Base-by-base conservation (phyloP, 64 coral and sea anemone species). In the Montipora capricornis region DNA sequence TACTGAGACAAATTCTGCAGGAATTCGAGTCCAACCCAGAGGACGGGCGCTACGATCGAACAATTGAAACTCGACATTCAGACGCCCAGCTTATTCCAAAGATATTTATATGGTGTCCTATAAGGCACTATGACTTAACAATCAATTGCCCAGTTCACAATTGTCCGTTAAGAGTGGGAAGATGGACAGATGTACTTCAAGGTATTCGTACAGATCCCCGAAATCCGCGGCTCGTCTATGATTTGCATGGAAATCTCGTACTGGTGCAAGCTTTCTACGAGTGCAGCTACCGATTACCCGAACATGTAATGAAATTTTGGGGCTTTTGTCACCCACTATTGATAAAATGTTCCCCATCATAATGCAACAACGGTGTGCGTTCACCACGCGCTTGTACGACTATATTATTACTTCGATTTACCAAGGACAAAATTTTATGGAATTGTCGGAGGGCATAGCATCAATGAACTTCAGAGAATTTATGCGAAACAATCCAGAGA, bases 161-260 rank as follows among this genome's bases (percentile, higher is more conserved):
- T 69, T 29, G 26, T 29, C 26, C 26, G 26, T 20, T 69, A 14
- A 69, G 19, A 69, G 19, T 69, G 19, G 66, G 66, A 69, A 69
- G 13, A 20, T 69, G 66, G 66, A 69, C 66, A 69, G 66, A 69
- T 20, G 66, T 69, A 20, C 19, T 69, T 14, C 19, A 69, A 17
- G 66, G 66, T 69, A 14, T 1, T 17, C 66, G 66, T 20, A 69
- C 66, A 69, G 66, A 69, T 20, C 66, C 66, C 13, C 1, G 51
- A 44, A 90, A 90, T 71, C 89, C 89, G 24, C 22, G 76, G 13
- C 78, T 91, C 1, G 50, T 68, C 15, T 91, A 91, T 26, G 89
- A 73, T 73, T 80, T 91, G 15, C 3, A 55, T 52, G 77, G 89
- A 80, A 91, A 91, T 73, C 61, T 71, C 47, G 5, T 91, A 6